Percentiles rank a stretch among this genome's conserved stretches.
phyloP scores from a whole-genome alignment of 2,888 invertebrate genomes.

The Gastrophysa polygoni region DNA sequence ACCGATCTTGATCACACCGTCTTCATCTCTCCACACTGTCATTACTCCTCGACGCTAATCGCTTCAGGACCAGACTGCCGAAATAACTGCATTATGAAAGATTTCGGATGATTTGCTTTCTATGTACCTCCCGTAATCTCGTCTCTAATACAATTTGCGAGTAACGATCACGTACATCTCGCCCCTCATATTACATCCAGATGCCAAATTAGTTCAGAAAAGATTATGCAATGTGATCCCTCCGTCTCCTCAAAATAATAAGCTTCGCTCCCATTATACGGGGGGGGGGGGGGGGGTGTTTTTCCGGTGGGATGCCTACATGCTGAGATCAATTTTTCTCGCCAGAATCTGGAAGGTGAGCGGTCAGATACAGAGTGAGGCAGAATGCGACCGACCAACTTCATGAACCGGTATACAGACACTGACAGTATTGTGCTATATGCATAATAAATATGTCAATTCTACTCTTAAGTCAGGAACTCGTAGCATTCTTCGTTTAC shows the following conservation, averaged over 20 bases:
- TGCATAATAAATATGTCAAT: no score
- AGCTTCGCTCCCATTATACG: slow-evolving; percentile 19
- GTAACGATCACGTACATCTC: slow-evolving; percentile 21
- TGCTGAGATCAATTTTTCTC: background rate
- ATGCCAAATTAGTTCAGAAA: slow-evolving; percentile 22
- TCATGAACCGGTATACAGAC: no score
- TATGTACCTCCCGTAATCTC: slow-evolving; percentile 19
- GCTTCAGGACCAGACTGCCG: slow-evolving; percentile 2
- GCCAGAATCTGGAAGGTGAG: no score
- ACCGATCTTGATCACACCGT: background rate
- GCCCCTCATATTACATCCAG: slow-evolving; percentile 19
- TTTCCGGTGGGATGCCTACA: background rate
- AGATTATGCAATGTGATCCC: slow-evolving; percentile 20
- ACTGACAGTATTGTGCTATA: no score
- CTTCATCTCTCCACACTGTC: background rate
- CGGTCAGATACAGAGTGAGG: background rate
- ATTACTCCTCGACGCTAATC: slow-evolving; percentile 10
- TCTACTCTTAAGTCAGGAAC: no score
- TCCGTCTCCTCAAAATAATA: slow-evolving; percentile 22
- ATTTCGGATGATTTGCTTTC: slow-evolving; percentile 20
- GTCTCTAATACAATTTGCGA: slow-evolving; percentile 22
- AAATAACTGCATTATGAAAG: slow-evolving; percentile 18
- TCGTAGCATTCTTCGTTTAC: no score
- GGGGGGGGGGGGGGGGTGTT: background rate
- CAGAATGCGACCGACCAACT: no score